These are phyloP conservation scores for Epicampocera succincta DNA, from an alignment of 2,888 invertebrate species.

Conservation along the genomic window DNA sequence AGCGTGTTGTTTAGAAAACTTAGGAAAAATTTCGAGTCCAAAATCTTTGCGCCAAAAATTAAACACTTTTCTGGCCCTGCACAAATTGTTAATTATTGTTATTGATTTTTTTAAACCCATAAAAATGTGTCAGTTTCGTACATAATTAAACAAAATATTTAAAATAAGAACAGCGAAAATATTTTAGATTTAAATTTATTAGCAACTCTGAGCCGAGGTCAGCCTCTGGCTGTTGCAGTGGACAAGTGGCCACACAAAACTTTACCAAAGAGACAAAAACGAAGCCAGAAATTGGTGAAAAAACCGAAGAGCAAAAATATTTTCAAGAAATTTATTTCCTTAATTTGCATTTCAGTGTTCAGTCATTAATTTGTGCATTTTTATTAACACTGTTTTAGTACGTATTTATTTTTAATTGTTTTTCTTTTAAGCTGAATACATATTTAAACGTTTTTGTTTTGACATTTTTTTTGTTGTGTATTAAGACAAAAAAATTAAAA, in stretches of 20 bases:
- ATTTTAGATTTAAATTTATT: not conserved
- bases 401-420: not conserved
- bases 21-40: too few species aligned
- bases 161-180: not conserved
- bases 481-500: constrained; percentile 4
- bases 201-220: constrained; percentile 31
- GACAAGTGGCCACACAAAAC: not conserved
- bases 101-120: constrained; percentile 22
- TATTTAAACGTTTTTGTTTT: constrained; percentile 44
- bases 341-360: constrained; percentile 53
- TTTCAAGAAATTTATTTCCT: constrained; percentile 46
- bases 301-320: not conserved
- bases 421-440: constrained; percentile 22
- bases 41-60: not conserved
- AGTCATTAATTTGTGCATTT: constrained; percentile 48
- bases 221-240: constrained; percentile 3
- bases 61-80: not conserved
- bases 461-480: constrained; percentile 22
- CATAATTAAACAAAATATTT: constrained; percentile 31
- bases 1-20: too few species aligned
- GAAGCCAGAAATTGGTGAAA: not conserved
- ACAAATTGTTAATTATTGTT: constrained; percentile 20
- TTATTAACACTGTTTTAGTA: constrained; percentile 19
- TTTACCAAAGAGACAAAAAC: not conserved
- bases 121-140: constrained; percentile 33